A percentile compares a stretch with the other conserved stretches of the same genome.
Conservation (phyloP, 2,888 invertebrate species). For the Macrosiphum euphorbiae region DNA sequence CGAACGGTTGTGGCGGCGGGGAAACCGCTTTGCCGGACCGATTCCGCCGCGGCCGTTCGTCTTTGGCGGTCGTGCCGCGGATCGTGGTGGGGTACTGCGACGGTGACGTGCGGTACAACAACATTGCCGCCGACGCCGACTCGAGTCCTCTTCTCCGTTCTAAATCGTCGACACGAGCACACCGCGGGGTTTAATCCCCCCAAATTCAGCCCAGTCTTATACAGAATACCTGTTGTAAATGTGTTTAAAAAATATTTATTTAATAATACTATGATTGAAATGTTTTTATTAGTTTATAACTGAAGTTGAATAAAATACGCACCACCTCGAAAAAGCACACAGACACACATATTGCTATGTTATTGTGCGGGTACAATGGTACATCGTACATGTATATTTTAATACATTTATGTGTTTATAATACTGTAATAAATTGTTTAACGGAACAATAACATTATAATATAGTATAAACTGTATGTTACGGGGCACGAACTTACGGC, state of each 20-base stretch:
- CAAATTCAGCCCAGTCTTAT: neutral
- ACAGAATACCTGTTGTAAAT: neutral
- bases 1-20: slow-evolving; percentile 51
- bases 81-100: neutral
- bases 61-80: neutral
- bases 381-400: neutral
- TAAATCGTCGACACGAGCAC: neutral
- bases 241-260: neutral
- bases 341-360: neutral
- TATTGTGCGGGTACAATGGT: neutral
- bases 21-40: slow-evolving; percentile 43
- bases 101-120: neutral
- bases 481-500: too few species aligned
- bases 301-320: neutral
- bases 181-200: neutral
- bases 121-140: neutral
- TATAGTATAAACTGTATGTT: too few species aligned
- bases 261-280: neutral
- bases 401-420: neutral
- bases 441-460: too few species aligned
- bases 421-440: too few species aligned
- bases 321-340: neutral
- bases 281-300: neutral
- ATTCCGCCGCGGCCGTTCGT: slow-evolving; percentile 43
- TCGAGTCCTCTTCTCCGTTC: neutral